Percentiles rank a stretch among this genome's conserved stretches.
These are phyloP conservation scores for Nylanderia fulva DNA, from an alignment of 1,140 invertebrate species.

Conservation along the genomic window DNA sequence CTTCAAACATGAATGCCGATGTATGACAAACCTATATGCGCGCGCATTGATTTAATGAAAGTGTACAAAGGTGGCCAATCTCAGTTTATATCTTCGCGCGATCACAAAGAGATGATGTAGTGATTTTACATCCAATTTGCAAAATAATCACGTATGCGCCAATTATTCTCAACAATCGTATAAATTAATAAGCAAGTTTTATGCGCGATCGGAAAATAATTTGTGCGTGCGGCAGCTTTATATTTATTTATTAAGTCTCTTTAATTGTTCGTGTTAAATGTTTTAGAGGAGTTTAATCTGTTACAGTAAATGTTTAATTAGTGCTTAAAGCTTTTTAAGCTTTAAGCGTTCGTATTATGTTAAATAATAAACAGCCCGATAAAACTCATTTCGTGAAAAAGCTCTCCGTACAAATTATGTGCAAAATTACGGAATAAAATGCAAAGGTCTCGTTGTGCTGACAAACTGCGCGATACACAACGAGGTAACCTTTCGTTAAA, in stretches of 20 bases:
- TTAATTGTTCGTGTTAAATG: constrained; percentile 16
- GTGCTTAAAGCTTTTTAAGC: constrained; percentile 19
- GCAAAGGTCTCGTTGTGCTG: neutral
- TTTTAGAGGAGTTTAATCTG: constrained; percentile 2
- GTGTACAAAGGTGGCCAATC: neutral
- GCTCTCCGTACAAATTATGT: neutral
- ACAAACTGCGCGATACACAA: neutral
- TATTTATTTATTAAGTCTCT: neutral
- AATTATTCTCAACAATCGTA: neutral
- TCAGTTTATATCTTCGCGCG: neutral
- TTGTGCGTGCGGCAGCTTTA: neutral
- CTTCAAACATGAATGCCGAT: neutral
- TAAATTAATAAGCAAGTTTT: neutral
- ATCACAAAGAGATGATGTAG: neutral
- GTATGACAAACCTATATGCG: neutral
- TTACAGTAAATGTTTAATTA: constrained; percentile 22
- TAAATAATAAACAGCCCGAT: constrained; percentile 28
- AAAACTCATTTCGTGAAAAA: neutral
- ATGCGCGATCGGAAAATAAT: neutral
- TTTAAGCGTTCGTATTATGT: neutral
- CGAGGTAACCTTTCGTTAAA: neutral
- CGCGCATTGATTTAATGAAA: neutral
- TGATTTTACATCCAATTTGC: constrained; percentile 2
- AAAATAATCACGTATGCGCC: neutral
- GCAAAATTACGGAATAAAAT: neutral